Conservation (phyloP, 2,888 invertebrate genomes). For the Stenotaenia linearis region DNA sequence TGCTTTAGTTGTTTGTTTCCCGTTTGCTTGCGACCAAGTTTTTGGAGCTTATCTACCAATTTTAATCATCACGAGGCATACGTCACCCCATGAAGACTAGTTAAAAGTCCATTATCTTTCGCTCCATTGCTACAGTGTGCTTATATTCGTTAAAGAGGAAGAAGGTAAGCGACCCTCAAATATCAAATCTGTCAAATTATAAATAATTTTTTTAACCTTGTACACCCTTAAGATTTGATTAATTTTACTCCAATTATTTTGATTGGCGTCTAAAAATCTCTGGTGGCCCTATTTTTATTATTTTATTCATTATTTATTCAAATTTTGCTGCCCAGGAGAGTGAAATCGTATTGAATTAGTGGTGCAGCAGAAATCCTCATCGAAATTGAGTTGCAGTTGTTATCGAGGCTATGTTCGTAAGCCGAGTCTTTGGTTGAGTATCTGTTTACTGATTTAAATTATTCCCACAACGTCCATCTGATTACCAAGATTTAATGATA, state of each 20-base stretch:
- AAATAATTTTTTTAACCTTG: neutral
- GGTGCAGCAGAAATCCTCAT: neutral
- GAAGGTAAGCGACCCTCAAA: slow-evolving; percentile 2
- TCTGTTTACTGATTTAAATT: neutral
- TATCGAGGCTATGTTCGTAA: neutral
- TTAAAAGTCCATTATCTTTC: no score
- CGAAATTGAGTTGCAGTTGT: no score
- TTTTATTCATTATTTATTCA: neutral
- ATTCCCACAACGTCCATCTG: neutral
- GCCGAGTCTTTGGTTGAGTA: neutral
- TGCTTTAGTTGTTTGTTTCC: neutral
- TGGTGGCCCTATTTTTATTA: neutral
- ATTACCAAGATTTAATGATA: neutral
- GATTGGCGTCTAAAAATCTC: neutral
- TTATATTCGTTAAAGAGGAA: neutral
- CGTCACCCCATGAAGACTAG: neutral
- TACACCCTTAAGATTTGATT: neutral
- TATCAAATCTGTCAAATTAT: neutral
- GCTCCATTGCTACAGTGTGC: neutral
- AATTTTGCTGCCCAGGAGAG: no score
- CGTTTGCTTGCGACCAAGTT: neutral
- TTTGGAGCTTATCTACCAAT: neutral
- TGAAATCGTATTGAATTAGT: neutral
- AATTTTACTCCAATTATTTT: no score
- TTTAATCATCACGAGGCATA: neutral